A percentile compares a stretch with the other conserved stretches of the same genome.
Evolutionary conservation across 2,113 vertebrate genomes (phyloP).

Genomic region (Xenopus laevis): DNA sequence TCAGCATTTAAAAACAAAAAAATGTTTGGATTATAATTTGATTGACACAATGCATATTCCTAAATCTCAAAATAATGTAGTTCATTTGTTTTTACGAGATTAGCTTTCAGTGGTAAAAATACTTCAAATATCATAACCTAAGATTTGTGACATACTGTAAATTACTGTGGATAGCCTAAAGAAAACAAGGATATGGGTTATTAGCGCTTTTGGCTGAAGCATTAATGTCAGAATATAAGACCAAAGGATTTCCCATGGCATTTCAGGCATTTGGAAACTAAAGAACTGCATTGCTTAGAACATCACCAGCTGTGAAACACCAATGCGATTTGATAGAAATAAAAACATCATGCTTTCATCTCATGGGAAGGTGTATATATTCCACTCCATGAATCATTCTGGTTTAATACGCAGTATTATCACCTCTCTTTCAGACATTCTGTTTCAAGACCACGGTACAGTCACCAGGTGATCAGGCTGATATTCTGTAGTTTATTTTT

Average conservation of each 20-base stretch:
- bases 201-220: conserved; percentile 39
- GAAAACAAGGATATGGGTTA: conserved; percentile 42
- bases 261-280: conserved; percentile 23
- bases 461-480: no score
- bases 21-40: neutral
- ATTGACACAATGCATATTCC: conserved; percentile 25
- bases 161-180: conserved; percentile 27
- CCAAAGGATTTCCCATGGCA: conserved; percentile 39
- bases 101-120: conserved; percentile 24
- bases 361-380: conserved; percentile 22
- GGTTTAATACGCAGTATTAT: no score
- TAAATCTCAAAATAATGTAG: conserved; percentile 21
- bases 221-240: conserved; percentile 30
- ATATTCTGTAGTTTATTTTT: no score
- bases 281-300: conserved; percentile 29
- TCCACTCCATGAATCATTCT: no score
- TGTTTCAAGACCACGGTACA: no score
- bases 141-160: conserved; percentile 9
- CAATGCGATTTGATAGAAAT: conserved; percentile 31
- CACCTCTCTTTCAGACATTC: no score
- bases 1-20: conserved; percentile 21
- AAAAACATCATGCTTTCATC: conserved; percentile 34
- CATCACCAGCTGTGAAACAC: conserved; percentile 22
- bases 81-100: conserved; percentile 5
- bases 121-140: conserved; percentile 27